A percentile compares a stretch with the other conserved stretches of the same genome.
Conservation (phyloP, 2,797 vertebrate species). For the Apodemus agrarius region DNA sequence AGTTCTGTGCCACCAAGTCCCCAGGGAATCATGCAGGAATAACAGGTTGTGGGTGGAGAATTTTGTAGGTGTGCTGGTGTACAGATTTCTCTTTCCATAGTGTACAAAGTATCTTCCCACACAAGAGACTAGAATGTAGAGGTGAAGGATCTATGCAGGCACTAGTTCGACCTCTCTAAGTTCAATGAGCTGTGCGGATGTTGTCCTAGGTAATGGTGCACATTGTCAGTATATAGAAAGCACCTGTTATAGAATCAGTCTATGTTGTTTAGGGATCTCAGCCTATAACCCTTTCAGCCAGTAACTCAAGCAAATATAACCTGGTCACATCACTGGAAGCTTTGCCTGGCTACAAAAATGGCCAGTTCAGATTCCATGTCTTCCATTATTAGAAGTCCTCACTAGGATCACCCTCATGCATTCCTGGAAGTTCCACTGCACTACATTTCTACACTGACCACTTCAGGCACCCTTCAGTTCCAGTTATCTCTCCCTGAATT, state of each 20-base stretch:
- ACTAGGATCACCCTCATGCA: not conserved
- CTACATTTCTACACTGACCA: not conserved
- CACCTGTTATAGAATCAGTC: not conserved
- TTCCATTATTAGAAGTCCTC: not conserved
- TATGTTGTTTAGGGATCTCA: not conserved
- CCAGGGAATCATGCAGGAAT: not conserved
- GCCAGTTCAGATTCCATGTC: not conserved
- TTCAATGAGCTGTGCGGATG: not conserved
- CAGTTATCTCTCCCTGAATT: not conserved
- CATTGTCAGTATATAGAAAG: not conserved
- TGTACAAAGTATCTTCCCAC: not conserved
- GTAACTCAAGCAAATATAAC: not conserved
- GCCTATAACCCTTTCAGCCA: not conserved
- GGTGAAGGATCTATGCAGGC: not conserved
- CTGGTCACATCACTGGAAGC: not conserved
- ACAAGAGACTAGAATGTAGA: not conserved
- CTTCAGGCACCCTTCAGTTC: not conserved
- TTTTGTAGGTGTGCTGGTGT: not conserved
- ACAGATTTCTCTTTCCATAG: not conserved
- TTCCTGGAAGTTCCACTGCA: not conserved
- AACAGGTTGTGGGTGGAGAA: too few species aligned
- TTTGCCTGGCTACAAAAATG: not conserved
- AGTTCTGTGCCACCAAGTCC: not conserved
- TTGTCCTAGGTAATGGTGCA: not conserved
- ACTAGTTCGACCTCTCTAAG: not conserved